Conservation (phyloP, 2,113 vertebrate species). For the Micromys minutus region DNA sequence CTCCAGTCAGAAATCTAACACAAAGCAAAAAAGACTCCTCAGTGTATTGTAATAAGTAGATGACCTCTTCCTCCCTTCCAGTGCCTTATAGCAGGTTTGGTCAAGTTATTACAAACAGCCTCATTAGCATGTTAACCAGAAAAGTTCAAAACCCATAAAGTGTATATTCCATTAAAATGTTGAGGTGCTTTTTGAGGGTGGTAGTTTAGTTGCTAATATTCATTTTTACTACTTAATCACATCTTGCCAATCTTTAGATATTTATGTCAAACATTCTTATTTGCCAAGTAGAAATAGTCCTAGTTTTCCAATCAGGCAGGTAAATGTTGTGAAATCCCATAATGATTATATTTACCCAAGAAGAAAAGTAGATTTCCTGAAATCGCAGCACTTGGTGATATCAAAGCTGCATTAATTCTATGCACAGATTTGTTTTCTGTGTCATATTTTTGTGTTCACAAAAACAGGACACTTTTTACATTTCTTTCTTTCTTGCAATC, state of each 20-base stretch:
- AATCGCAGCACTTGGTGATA: not conserved
- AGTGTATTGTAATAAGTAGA: constrained; percentile 77
- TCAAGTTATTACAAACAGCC: not conserved
- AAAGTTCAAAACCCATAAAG: not conserved
- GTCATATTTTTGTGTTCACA: not conserved
- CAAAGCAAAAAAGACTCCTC: constrained; percentile 83
- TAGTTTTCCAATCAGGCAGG: constrained; percentile 39
- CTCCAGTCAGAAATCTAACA: constrained; percentile 82
- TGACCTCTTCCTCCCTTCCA: not conserved
- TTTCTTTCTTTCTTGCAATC: constrained; percentile 15
- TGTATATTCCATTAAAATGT: not conserved
- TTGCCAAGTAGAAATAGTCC: not conserved
- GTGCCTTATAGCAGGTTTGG: constrained; percentile 2
- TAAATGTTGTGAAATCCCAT: constrained; percentile 5
- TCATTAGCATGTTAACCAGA: not conserved
- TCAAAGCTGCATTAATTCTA: not conserved
- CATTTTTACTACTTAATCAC: constrained; percentile 6
- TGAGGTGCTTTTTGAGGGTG: not conserved
- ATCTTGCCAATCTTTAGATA: constrained; percentile 33
- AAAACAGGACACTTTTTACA: constrained; percentile 3
- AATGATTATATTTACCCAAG: not conserved
- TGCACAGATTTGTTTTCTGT: not conserved
- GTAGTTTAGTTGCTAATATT: not conserved
- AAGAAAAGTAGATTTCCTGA: constrained; percentile 20
- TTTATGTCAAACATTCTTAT: constrained; percentile 45